Percentiles rank a stretch among this genome's conserved stretches.
Conservation (phyloP, 92 coral and sea anemone species). For the Palythoa grandiflora region DNA sequence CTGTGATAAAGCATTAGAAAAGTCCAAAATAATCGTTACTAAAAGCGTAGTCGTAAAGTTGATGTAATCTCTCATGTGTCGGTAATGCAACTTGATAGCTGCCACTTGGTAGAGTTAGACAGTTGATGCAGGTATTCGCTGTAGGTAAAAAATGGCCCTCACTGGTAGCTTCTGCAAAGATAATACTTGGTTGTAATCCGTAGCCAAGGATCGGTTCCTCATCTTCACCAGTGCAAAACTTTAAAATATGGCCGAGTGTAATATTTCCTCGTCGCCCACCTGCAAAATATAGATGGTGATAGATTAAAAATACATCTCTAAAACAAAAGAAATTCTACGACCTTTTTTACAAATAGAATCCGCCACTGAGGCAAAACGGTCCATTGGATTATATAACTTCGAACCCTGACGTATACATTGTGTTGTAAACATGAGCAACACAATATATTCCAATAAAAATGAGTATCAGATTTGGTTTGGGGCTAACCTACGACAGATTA, state of each 20-base stretch:
- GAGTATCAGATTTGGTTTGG: too few relatives aligned
- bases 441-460: too few relatives aligned
- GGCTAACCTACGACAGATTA: too few relatives aligned
- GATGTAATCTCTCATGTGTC: not conserved
- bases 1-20: not conserved
- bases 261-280: constrained; percentile 43
- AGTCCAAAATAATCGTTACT: constrained; percentile 30
- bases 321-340: too few relatives aligned
- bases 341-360: too few relatives aligned
- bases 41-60: constrained; percentile 32
- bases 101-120: constrained; percentile 22
- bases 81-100: constrained; percentile 27
- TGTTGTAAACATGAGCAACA: too few relatives aligned
- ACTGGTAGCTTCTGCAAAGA: constrained; percentile 18
- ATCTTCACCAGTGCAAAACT: constrained; percentile 40
- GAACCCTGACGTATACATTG: too few relatives aligned
- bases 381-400: too few relatives aligned
- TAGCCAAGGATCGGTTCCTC: constrained; percentile 41
- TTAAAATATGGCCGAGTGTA: constrained; percentile 34
- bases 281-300: not conserved
- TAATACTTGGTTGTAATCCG: constrained; percentile 33
- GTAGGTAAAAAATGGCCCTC: constrained; percentile 21
- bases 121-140: constrained; percentile 35
- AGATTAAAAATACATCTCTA: too few relatives aligned
- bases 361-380: too few relatives aligned